Evolutionary conservation across 2,888 invertebrate species (phyloP).

Genomic region (Alloscopus bannaensis): DNA sequence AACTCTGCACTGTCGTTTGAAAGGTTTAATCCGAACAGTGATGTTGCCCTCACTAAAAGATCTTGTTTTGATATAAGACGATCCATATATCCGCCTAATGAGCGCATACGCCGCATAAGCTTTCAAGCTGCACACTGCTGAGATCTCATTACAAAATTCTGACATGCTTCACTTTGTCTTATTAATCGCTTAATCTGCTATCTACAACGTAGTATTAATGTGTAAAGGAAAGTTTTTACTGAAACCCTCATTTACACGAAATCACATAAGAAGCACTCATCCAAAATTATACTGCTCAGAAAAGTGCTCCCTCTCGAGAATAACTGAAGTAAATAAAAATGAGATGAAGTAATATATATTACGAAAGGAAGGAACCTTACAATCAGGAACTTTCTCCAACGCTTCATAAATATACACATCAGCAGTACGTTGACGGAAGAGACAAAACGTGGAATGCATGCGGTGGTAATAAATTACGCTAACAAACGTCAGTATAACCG

Average conservation of each 20-base stretch:
- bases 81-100: conserved; percentile 35
- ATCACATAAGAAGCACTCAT: too few species aligned
- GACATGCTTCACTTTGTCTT: conserved; percentile 21
- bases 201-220: background rate
- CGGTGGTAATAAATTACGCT: too few species aligned
- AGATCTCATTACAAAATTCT: conserved; percentile 37
- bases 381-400: too few species aligned
- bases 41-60: conserved; percentile 4
- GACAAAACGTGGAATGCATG: too few species aligned
- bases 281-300: too few species aligned
- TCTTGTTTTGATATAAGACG: background rate
- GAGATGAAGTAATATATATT: too few species aligned
- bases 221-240: conserved; percentile 8
- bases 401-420: too few species aligned
- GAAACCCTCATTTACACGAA: background rate
- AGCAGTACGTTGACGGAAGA: too few species aligned
- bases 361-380: too few species aligned
- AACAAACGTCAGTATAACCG: too few species aligned
- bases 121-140: conserved; percentile 54
- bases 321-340: too few species aligned
- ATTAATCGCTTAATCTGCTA: background rate
- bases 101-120: conserved; percentile 54
- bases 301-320: too few species aligned
- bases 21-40: conserved; percentile 40
- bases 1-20: conserved; percentile 39